Evolutionary conservation across 92 coral and sea anemone species (phyloP).

Genomic region (Porites divaricata): DNA sequence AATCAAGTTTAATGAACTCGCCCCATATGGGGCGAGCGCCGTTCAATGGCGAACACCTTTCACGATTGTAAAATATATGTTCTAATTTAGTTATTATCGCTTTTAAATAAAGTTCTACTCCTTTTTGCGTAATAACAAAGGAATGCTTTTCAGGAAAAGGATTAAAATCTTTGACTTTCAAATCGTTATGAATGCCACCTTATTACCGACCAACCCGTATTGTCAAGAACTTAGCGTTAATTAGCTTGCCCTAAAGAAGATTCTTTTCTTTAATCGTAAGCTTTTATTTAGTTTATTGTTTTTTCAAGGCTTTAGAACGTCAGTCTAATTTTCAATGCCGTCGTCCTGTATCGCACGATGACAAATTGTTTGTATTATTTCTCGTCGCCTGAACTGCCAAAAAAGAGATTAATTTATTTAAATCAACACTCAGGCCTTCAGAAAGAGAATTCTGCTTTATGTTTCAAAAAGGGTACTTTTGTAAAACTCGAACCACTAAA

Average conservation of each 20-base stretch:
- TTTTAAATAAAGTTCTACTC: not conserved
- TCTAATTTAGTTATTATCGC: constrained; percentile 4
- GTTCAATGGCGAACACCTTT: not conserved
- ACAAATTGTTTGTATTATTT: constrained; percentile 9
- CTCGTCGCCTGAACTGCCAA: not conserved
- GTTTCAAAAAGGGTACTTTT: constrained; percentile 2
- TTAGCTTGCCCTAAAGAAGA: constrained; percentile 15
- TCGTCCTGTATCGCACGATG: not conserved
- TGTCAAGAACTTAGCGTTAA: constrained; percentile 17
- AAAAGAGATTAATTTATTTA: constrained; percentile 13
- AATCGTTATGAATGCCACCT: not conserved
- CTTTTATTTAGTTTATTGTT: constrained; percentile 30
- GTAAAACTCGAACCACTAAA: not conserved
- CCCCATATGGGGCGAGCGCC: not conserved
- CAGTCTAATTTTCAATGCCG: constrained; percentile 17
- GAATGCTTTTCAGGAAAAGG: not conserved
- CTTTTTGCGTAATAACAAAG: constrained; percentile 7
- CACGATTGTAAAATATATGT: not conserved
- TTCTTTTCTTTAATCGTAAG: constrained; percentile 13
- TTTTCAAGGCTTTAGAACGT: constrained; percentile 3
- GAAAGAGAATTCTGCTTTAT: not conserved
- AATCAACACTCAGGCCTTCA: not conserved
- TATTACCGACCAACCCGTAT: not conserved
- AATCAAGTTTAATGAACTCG: not conserved
- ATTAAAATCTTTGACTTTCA: not conserved